These are phyloP conservation scores for Cygnus olor DNA, from an alignment of 2,797 vertebrate genomes.

Conservation along the genomic window DNA sequence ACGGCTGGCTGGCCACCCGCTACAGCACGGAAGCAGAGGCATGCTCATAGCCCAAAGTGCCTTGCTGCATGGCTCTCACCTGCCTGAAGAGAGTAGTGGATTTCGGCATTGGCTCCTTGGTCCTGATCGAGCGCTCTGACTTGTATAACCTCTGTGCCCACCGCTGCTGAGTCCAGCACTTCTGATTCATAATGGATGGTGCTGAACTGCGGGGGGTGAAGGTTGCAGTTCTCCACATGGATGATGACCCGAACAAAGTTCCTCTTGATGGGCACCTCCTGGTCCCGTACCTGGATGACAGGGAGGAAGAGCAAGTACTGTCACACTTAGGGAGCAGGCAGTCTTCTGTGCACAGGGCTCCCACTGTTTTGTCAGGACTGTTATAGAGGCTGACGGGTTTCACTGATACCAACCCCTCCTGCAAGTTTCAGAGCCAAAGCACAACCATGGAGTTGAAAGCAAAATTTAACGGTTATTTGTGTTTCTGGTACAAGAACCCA, in stretches of 20 bases:
- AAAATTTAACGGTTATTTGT: not conserved
- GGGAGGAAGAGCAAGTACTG: not conserved
- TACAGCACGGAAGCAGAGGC: not conserved
- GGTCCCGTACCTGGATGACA: constrained; percentile 89
- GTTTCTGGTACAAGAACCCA: not conserved
- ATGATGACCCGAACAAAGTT: constrained; percentile 91
- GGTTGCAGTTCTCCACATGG: constrained; percentile 88
- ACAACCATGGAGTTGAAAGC: not conserved
- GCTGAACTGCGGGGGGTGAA: constrained; percentile 89
- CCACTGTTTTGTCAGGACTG: not conserved
- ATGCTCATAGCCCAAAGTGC: not conserved
- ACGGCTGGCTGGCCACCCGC: not conserved
- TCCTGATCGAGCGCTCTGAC: constrained; percentile 92
- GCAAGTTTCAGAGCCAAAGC: not conserved
- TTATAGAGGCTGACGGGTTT: not conserved
- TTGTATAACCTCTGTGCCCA: constrained; percentile 85
- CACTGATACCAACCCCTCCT: not conserved
- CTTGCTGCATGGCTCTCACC: constrained; percentile 78
- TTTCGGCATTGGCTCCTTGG: constrained; percentile 88
- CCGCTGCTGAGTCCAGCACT: constrained; percentile 79
- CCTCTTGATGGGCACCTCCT: constrained; percentile 93
- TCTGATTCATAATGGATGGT: constrained; percentile 84
- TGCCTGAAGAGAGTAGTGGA: constrained; percentile 90
- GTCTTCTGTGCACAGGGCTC: not conserved
- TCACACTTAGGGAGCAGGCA: not conserved